Evolutionary conservation across 2,888 invertebrate species (phyloP).

Genomic region (Synergus umbraculus): DNA sequence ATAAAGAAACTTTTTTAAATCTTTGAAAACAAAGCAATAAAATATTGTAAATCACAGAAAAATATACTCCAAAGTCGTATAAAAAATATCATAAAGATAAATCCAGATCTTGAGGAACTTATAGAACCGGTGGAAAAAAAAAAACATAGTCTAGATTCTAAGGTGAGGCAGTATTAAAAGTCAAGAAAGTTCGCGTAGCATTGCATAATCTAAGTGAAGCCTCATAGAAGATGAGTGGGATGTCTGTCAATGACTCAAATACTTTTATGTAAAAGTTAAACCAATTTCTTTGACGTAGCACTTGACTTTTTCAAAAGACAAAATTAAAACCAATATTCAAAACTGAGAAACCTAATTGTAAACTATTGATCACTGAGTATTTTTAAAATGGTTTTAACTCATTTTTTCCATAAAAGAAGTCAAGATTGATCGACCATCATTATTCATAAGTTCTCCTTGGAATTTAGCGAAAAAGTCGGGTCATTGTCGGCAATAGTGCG

Average conservation of each 20-base stretch:
- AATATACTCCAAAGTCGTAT: background rate
- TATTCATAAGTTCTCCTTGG: conserved; percentile 54
- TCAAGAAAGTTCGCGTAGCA: conserved; percentile 42
- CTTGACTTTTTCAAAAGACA: background rate
- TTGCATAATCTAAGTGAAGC: conserved; percentile 64
- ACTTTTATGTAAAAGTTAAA: conserved; percentile 71
- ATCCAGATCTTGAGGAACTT: background rate
- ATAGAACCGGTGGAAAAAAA: background rate
- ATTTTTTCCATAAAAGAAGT: too few species aligned
- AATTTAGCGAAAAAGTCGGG: conserved; percentile 55
- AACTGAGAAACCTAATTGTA: too few species aligned
- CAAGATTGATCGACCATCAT: conserved; percentile 50
- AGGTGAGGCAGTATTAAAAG: conserved; percentile 10
- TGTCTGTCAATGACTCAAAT: conserved; percentile 64
- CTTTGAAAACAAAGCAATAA: too few species aligned
- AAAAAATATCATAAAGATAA: conserved; percentile 3
- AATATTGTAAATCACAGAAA: background rate
- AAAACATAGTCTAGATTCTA: background rate
- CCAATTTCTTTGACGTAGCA: conserved; percentile 59
- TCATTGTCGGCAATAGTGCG: conserved; percentile 57
- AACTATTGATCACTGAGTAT: background rate
- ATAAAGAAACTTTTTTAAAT: too few species aligned
- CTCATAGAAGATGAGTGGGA: conserved; percentile 58
- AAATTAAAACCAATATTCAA: background rate
- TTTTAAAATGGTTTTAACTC: too few species aligned